Conservation (phyloP, 2,888 invertebrate genomes). For the Drosophila pegasa region DNA sequence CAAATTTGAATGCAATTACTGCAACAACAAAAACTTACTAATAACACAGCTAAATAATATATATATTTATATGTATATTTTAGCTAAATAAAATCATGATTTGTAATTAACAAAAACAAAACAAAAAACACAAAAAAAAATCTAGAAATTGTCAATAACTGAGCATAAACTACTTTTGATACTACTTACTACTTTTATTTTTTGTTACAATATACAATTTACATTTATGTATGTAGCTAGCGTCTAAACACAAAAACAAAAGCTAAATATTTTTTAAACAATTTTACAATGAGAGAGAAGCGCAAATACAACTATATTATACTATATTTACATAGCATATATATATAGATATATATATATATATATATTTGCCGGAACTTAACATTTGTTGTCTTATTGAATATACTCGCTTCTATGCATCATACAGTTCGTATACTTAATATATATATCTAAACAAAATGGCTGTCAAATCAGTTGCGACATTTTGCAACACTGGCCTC, state of each 20-base stretch:
- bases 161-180: slow-evolving; percentile 74
- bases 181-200: slow-evolving; percentile 80
- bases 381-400: slow-evolving; percentile 34
- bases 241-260: slow-evolving; percentile 50
- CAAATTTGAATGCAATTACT: slow-evolving; percentile 79
- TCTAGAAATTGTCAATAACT: slow-evolving; percentile 62
- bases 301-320: slow-evolving; percentile 34
- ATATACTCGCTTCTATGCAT: slow-evolving; percentile 68
- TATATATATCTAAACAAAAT: slow-evolving; percentile 36
- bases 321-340: slow-evolving; percentile 47
- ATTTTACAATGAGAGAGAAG: slow-evolving; percentile 59
- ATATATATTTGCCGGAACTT: slow-evolving; percentile 27
- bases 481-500: slow-evolving; percentile 64
- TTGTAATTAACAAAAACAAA: slow-evolving; percentile 31
- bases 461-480: slow-evolving; percentile 44
- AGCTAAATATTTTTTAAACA: slow-evolving; percentile 71
- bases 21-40: slow-evolving; percentile 60
- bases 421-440: slow-evolving; percentile 58
- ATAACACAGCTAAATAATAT: slow-evolving; percentile 41
- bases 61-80: no score
- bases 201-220: slow-evolving; percentile 76
- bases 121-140: slow-evolving; percentile 22
- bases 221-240: slow-evolving; percentile 69
- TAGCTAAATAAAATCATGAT: slow-evolving; percentile 26
- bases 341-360: slow-evolving; percentile 20